These are phyloP conservation scores for Hydrozoanthus tunicans DNA, from an alignment of 64 coral and sea anemone genomes.

Conservation along the genomic window DNA sequence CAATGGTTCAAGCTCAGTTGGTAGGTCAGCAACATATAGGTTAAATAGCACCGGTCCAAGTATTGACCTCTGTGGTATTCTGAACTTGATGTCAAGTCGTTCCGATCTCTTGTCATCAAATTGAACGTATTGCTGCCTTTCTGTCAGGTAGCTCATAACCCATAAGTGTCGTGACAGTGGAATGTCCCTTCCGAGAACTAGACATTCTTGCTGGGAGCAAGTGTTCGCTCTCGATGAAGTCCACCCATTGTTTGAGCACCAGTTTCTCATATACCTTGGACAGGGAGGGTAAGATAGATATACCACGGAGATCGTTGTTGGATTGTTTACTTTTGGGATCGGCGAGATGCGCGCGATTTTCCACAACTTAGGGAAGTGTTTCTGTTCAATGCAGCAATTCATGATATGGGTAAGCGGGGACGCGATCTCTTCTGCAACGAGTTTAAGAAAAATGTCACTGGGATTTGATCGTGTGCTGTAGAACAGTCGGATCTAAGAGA, in stretches of 20 bases:
- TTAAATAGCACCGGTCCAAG: too few species aligned
- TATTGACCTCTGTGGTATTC: too few species aligned
- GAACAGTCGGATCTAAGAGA: background rate
- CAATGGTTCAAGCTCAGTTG: too few species aligned
- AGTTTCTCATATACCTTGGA: background rate
- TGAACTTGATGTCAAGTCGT: too few species aligned
- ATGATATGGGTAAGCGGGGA: slow-evolving; percentile 28
- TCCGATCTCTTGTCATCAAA: too few species aligned
- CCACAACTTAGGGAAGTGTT: slow-evolving; percentile 10
- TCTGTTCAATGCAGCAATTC: background rate
- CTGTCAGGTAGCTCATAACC: too few species aligned
- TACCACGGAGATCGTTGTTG: background rate
- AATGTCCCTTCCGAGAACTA: too few species aligned
- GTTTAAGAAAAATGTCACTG: slow-evolving; percentile 24
- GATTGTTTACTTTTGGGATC: slow-evolving; percentile 6
- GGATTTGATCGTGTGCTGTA: slow-evolving; percentile 4
- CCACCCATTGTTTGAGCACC: background rate
- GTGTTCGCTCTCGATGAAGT: too few species aligned
- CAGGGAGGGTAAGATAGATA: slow-evolving; percentile 3
- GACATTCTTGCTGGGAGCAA: too few species aligned
- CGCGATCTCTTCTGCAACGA: background rate
- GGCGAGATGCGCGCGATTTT: slow-evolving; percentile 17
- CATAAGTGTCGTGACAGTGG: too few species aligned
- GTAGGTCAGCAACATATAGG: too few species aligned
- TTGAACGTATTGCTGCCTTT: too few species aligned